A percentile compares a stretch with the other conserved stretches of the same genome.
phyloP scores from a whole-genome alignment of 2,797 vertebrate genomes.

The Triplophysa yarkandensis region DNA sequence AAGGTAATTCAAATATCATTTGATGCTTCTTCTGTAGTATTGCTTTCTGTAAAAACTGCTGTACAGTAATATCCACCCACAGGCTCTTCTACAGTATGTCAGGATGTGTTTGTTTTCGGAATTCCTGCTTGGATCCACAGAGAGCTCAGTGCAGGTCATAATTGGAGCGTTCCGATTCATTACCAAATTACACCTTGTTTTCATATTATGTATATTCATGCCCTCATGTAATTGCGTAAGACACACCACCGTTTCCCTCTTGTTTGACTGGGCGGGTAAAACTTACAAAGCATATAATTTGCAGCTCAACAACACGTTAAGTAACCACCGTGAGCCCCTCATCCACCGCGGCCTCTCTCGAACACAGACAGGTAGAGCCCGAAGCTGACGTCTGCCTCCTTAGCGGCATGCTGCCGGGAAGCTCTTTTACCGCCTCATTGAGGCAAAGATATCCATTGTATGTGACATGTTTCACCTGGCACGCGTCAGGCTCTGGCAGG shows the following conservation, averaged over 20 bases:
- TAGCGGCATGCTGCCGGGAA: constrained; percentile 14
- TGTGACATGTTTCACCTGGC: constrained; percentile 79
- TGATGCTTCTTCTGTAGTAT: background rate
- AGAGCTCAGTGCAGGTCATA: constrained; percentile 32
- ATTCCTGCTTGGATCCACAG: constrained; percentile 22
- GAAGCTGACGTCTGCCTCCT: constrained; percentile 64
- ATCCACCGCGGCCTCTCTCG: constrained; percentile 18
- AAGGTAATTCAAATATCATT: too few species aligned
- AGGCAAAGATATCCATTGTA: constrained; percentile 67
- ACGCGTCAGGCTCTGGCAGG: constrained; percentile 71
- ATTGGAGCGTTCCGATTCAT: constrained; percentile 29
- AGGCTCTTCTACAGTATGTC: background rate
- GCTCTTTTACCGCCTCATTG: constrained; percentile 71
- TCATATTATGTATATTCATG: constrained; percentile 14
- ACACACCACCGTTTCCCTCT: constrained; percentile 26
- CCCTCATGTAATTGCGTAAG: constrained; percentile 21
- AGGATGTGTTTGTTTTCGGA: constrained; percentile 30
- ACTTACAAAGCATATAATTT: constrained; percentile 40
- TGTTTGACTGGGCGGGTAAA: constrained; percentile 35
- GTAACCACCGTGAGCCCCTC: constrained; percentile 15
- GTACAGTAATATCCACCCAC: background rate
- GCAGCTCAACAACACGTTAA: constrained; percentile 33
- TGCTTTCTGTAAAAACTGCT: background rate
- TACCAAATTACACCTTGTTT: constrained; percentile 42
- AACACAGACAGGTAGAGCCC: constrained; percentile 67